Base-by-base conservation (phyloP, 2,797 vertebrate species). In the Limnodromus scolopaceus region DNA sequence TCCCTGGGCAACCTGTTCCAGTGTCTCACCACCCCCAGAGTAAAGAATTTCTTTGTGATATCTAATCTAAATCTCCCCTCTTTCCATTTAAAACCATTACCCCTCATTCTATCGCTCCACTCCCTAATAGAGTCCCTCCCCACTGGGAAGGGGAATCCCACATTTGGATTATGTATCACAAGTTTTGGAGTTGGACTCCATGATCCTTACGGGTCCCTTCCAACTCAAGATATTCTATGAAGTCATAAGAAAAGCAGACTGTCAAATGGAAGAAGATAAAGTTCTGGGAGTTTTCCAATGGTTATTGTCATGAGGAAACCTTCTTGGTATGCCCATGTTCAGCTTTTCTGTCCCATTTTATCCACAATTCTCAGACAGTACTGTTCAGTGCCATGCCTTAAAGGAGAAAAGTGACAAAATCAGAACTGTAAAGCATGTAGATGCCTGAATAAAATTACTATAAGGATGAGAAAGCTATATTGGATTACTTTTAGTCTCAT, bases 351-450 rank as follows among this genome's bases (percentile, higher is more conserved):
- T 90, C 71, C 78, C 53, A 79, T 93, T 91, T 92, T 96, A 91
- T 87, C 84, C 96, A 55, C 66, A 82, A 2, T 95, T 97, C 69
- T 95, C 95, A 90, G 91, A 95, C 87, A 97, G 69, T 54, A 16
- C 74, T 96, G 89, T 63, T 89, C 66, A 2, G 1, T 92, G 87
- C 66, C 82, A 94, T 94, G 83, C 91, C 88, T 95, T 92, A 72
- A 96, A 96, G 95, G 84, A 88, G 45, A 92, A 81, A 87, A 92
- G 51, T 77, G 54, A 16, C 91, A 87, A 91, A 87, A 79, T 12
- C 61, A 87, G 53, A 38, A 96, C 92, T 92, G 94, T 39, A 96
- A 97, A 97, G 97, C 78, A 54, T 77, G 58, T 82, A 95, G 95
- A 96, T 74, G 80, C 85, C 92, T 95, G 76, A 91, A 96, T 88